Conservation (phyloP, 2,113 vertebrate genomes). For the Sinocyclocheilus anophthalmus region DNA sequence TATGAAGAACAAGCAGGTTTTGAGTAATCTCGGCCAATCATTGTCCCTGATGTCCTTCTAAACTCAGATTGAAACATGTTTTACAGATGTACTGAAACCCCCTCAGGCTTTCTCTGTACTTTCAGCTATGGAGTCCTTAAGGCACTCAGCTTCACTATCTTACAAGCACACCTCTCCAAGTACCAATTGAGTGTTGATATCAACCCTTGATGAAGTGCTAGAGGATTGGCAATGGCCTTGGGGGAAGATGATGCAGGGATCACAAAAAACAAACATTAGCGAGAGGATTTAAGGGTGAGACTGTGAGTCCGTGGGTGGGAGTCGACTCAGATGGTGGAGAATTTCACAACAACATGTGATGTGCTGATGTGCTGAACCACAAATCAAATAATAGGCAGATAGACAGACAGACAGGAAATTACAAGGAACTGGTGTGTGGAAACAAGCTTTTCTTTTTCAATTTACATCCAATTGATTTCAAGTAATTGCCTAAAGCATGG, state of each 20-base stretch:
- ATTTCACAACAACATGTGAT: conserved; percentile 34
- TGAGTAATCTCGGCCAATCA: conserved; percentile 39
- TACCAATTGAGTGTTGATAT: conserved; percentile 44
- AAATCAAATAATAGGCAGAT: conserved; percentile 20
- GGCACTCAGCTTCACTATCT: conserved; percentile 27
- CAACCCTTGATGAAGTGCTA: conserved; percentile 43
- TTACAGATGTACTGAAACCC: conserved; percentile 42
- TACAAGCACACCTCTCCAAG: conserved; percentile 34
- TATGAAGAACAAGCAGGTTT: conserved; percentile 48
- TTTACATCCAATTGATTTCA: conserved; percentile 45
- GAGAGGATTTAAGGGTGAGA: conserved; percentile 45
- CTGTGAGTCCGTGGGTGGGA: conserved; percentile 4
- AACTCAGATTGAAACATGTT: conserved; percentile 39
- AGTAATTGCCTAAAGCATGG: conserved; percentile 36
- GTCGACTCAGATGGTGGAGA: conserved; percentile 12
- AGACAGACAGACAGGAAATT: conserved; percentile 32
- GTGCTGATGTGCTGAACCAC: neutral
- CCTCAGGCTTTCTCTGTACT: conserved; percentile 36
- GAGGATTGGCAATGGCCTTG: conserved; percentile 28
- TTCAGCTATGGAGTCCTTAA: conserved; percentile 42
- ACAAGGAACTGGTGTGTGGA: conserved; percentile 22
- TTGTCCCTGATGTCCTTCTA: conserved; percentile 47
- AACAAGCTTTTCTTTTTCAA: conserved; percentile 38
- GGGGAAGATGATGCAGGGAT: conserved; percentile 53
- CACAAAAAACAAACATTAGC: conserved; percentile 59